Base-by-base conservation (phyloP, 2,797 vertebrate genomes). In the Mus spretus region DNA sequence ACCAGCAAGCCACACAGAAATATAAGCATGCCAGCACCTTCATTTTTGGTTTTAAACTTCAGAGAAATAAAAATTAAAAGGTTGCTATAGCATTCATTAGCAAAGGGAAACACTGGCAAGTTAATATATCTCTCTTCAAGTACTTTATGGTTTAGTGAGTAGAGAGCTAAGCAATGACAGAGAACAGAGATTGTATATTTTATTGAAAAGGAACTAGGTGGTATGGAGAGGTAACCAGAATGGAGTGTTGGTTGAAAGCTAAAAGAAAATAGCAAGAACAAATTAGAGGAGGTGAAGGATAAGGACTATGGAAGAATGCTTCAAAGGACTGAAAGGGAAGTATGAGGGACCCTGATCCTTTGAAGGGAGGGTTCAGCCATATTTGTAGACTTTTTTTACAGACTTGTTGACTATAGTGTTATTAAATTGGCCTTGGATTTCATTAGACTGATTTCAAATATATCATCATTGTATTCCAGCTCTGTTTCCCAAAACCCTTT, bases 401-500 rank as follows among this genome's bases (percentile, higher is more conserved):
- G 37, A 2, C 4, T 59, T 72, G 11, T 65, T 80, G 74, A 20
- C 34, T 55, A 47, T 0, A 80, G 0, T 13, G 0, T 40, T 57
- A 24, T 44, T 91, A 82, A 77, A 75, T 80, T 24, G 78, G 1
- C 34, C 28, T 78, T 12, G 17, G 8, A 37, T 63, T 84, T 90
- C 31, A 34, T 14, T 37, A 67, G 17, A 13, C 70, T 61, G 12
- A 7, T 74, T 57, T 37, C 44, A 91, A 86, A 86, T 63, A 1
- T 0, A 37, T 83, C 34, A 22, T 59, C 6, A 8, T 19, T 63
- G 2, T 75, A 44, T 4, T 77, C 50, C 13, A 40, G 11, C 59
- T 14, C 7, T 86, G 1, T 9, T 77, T 34, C 59, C 0, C 8
- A 4, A 2, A 79, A 9, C 1, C 0, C 11, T 57, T 8, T 57